These are phyloP conservation scores for Dryobota labecula DNA, from an alignment of 2,888 invertebrate species.

Conservation along the genomic window DNA sequence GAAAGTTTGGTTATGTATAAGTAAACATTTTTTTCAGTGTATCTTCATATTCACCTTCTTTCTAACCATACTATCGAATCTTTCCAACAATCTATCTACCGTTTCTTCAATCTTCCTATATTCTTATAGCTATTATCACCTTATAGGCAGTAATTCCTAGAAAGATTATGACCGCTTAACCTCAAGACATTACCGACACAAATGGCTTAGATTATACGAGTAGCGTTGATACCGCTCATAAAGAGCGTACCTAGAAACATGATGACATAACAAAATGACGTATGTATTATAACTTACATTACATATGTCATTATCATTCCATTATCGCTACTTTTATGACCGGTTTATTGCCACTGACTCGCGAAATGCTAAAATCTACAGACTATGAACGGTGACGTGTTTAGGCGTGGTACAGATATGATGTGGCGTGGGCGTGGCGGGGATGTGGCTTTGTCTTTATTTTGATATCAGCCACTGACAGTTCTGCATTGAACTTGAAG, in stretches of 20 bases:
- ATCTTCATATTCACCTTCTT: no score
- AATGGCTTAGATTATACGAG: constrained; percentile 47
- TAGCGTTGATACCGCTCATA: constrained; percentile 45
- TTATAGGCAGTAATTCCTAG: constrained; percentile 30
- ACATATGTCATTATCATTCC: constrained; percentile 49
- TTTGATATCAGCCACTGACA: neutral
- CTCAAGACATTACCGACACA: constrained; percentile 34
- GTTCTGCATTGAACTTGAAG: no score
- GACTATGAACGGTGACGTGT: constrained; percentile 31
- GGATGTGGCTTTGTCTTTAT: neutral
- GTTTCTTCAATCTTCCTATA: neutral
- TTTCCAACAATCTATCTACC: neutral
- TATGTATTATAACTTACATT: constrained; percentile 27
- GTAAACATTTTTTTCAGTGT: no score
- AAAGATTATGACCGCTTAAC: constrained; percentile 44
- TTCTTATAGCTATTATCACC: neutral
- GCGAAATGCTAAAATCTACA: constrained; percentile 47
- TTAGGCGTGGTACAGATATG: constrained; percentile 22
- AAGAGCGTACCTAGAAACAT: constrained; percentile 29
- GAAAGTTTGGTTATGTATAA: no score
- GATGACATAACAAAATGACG: constrained; percentile 47
- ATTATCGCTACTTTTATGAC: constrained; percentile 58
- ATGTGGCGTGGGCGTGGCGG: neutral
- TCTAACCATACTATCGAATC: no score
- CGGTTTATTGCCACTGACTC: constrained; percentile 41